These are phyloP conservation scores for Brachymystax lenok DNA, from an alignment of 2,797 vertebrate species.

Conservation along the genomic window DNA sequence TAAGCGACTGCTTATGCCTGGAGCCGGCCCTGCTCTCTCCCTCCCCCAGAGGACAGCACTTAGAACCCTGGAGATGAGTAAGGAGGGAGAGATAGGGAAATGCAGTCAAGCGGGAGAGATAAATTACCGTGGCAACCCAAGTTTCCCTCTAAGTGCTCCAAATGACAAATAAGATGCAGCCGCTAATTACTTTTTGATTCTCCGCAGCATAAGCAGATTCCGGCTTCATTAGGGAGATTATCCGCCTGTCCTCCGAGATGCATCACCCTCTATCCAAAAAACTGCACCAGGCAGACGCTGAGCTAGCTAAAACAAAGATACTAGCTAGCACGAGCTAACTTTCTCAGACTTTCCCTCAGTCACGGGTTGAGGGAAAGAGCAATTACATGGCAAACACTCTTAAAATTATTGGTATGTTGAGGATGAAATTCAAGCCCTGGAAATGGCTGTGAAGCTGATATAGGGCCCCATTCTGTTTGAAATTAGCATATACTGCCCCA, in stretches of 20 bases:
- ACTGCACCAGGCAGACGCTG: conserved; percentile 12
- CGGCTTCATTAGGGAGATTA: conserved; percentile 72
- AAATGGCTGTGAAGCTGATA: conserved; percentile 37
- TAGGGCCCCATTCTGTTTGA: conserved; percentile 49
- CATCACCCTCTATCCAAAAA: conserved; percentile 55
- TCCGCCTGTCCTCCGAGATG: conserved; percentile 63
- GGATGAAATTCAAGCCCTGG: conserved; percentile 1
- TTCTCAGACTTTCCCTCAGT: conserved; percentile 38
- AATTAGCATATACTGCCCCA: conserved; percentile 35
- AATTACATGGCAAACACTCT: conserved; percentile 61
- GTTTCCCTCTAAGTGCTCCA: conserved; percentile 71
- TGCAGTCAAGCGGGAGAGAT: conserved; percentile 61
- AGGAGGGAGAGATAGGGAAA: conserved; percentile 35
- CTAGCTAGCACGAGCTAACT: conserved; percentile 19
- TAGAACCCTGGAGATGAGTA: conserved; percentile 45
- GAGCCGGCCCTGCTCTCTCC: not conserved
- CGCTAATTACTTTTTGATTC: conserved; percentile 72
- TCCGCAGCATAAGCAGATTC: conserved; percentile 67
- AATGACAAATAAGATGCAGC: conserved; percentile 71
- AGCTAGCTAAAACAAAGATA: conserved; percentile 4
- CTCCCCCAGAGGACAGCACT: conserved; percentile 48
- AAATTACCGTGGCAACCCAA: conserved; percentile 68
- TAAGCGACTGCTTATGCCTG: too few relatives aligned
- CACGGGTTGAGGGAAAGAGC: conserved; percentile 41
- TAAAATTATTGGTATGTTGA: conserved; percentile 43